Evolutionary conservation across 2,797 vertebrate species (phyloP).

Genomic region (Dromococcyx pavoninus): DNA sequence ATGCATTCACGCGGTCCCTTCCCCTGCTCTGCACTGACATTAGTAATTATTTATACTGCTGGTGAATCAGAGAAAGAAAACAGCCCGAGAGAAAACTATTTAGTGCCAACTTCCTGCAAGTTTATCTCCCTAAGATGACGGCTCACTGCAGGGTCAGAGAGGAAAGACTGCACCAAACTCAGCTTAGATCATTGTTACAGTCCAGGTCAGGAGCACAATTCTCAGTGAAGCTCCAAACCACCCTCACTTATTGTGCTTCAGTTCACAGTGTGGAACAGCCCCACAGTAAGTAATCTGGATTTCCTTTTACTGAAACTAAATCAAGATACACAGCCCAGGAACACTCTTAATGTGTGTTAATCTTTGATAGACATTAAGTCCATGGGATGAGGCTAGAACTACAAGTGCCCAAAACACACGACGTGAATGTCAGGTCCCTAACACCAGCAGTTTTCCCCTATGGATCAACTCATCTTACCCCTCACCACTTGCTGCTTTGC

Average conservation of each 20-base stretch:
- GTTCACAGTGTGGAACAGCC: neutral
- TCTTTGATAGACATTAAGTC: neutral
- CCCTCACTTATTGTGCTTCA: neutral
- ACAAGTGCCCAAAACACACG: neutral
- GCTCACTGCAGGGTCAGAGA: neutral
- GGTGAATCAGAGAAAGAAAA: neutral
- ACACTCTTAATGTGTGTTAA: neutral
- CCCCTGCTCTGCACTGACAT: neutral
- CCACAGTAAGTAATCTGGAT: neutral
- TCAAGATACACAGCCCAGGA: neutral
- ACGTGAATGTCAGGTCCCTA: too few relatives aligned
- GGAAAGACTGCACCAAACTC: neutral
- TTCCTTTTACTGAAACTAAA: neutral
- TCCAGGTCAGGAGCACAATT: neutral
- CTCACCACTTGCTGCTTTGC: neutral
- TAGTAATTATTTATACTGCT: neutral
- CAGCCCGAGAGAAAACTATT: neutral
- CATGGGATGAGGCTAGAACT: neutral
- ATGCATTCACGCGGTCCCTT: neutral
- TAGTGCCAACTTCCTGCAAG: neutral
- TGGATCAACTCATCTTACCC: rapidly evolving
- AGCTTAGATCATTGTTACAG: neutral
- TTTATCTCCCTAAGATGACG: neutral
- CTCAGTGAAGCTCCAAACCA: neutral
- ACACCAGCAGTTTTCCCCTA: neutral